Evolutionary conservation across 2,113 vertebrate species (phyloP).

Genomic region (Epinephelus moara): DNA sequence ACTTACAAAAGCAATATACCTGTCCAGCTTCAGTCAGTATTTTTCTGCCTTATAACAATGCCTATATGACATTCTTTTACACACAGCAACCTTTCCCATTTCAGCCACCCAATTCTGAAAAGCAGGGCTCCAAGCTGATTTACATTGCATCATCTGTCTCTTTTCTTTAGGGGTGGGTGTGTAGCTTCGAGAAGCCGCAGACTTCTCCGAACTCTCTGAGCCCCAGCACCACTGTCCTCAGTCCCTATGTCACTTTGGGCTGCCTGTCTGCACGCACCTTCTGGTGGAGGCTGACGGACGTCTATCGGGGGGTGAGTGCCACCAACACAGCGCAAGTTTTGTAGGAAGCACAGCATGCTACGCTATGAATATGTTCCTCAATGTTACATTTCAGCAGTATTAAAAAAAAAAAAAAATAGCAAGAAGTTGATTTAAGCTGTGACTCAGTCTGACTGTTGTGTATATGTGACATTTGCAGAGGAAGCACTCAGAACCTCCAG

Average conservation of each 20-base stretch:
- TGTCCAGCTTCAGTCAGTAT: too few species aligned
- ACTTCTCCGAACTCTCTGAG: conserved; percentile 82
- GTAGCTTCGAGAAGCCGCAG: conserved; percentile 84
- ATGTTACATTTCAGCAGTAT: background rate
- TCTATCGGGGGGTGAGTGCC: conserved; percentile 82
- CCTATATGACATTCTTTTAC: too few species aligned
- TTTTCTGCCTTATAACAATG: too few species aligned
- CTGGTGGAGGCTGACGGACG: conserved; percentile 82
- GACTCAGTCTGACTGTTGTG: background rate
- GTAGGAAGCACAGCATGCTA: background rate
- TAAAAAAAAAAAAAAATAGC: background rate
- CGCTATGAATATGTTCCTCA: background rate
- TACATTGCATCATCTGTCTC: background rate
- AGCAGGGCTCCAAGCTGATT: background rate
- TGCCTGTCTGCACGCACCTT: conserved; percentile 85
- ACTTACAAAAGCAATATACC: too few species aligned
- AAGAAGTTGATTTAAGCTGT: background rate
- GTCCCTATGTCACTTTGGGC: conserved; percentile 84
- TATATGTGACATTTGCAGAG: conserved; percentile 64
- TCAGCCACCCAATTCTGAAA: too few species aligned
- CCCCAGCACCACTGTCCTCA: conserved; percentile 87
- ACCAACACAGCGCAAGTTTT: background rate
- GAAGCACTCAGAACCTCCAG: conserved; percentile 83
- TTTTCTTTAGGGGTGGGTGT: conserved; percentile 79
- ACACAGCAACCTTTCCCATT: too few species aligned